These are phyloP conservation scores for Thereuonema tuberculata DNA, from an alignment of 1,140 invertebrate genomes.

Conservation along the genomic window DNA sequence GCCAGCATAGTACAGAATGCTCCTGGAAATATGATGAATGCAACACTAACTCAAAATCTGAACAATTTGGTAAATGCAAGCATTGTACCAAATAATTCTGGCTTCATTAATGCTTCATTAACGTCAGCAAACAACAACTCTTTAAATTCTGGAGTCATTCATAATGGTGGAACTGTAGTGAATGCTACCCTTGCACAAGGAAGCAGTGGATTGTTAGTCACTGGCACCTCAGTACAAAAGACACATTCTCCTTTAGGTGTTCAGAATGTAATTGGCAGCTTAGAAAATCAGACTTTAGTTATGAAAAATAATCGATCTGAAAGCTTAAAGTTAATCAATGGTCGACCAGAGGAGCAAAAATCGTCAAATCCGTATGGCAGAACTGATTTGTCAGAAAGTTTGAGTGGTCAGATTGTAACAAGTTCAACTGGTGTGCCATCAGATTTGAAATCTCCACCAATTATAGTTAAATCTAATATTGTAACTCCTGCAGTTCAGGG, in stretches of 20 bases:
- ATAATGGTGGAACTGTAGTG: background rate
- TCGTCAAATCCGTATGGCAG: background rate
- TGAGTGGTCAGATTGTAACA: background rate
- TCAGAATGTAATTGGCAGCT: constrained; percentile 54
- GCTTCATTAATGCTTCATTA: background rate
- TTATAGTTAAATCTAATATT: constrained; percentile 3
- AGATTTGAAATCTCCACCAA: background rate
- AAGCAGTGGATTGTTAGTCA: background rate
- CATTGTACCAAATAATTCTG: background rate
- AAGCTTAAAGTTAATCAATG: background rate
- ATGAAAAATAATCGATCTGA: background rate
- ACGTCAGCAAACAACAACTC: background rate
- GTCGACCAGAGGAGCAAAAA: background rate
- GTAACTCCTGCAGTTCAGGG: background rate
- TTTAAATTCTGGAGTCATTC: background rate
- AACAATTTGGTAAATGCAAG: background rate
- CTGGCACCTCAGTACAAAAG: background rate
- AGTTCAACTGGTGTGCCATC: background rate
- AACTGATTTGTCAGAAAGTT: background rate
- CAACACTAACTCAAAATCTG: background rate
- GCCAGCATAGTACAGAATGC: background rate
- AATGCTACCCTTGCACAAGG: background rate
- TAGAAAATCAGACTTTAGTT: background rate
- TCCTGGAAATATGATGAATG: background rate
- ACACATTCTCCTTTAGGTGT: constrained; percentile 60